phyloP scores from a whole-genome alignment of 2,888 invertebrate genomes.

The Parthenolecanium corni region DNA sequence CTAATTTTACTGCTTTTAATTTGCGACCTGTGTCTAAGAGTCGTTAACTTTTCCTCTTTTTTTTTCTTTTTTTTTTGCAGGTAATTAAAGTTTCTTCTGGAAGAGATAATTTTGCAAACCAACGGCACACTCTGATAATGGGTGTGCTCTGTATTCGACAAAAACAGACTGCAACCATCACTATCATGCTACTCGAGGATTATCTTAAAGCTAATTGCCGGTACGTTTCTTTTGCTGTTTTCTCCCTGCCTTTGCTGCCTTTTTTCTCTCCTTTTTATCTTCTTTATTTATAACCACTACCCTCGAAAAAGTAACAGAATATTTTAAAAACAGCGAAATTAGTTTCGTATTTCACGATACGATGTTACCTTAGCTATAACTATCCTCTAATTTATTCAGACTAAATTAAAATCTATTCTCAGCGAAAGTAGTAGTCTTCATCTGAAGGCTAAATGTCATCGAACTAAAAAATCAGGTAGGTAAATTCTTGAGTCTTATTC shows the following conservation, averaged over 20 bases:
- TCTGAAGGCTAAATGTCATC: no score
- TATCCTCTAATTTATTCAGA: constrained; percentile 21
- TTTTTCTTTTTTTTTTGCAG: constrained; percentile 15
- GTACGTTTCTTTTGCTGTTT: constrained; percentile 7
- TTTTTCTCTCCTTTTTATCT: constrained; percentile 23
- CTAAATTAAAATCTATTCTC: constrained; percentile 21
- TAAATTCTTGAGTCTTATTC: no score
- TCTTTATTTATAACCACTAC: constrained; percentile 18
- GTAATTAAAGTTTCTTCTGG: constrained; percentile 21
- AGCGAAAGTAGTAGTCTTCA: constrained; percentile 8
- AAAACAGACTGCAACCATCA: constrained; percentile 8
- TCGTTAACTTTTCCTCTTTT: constrained; percentile 26
- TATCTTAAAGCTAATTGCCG: constrained; percentile 25
- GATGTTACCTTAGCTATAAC: not conserved
- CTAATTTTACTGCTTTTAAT: constrained; percentile 20
- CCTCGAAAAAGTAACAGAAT: not conserved
- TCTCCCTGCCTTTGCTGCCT: constrained; percentile 1
- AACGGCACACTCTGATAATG: not conserved
- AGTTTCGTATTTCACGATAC: not conserved
- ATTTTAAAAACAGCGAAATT: constrained; percentile 22
- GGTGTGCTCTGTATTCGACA: not conserved
- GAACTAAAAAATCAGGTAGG: no score
- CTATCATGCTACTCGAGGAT: constrained; percentile 15
- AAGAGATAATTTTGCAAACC: constrained; percentile 7
- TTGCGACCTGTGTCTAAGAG: constrained; percentile 18